phyloP scores from a whole-genome alignment of 2,888 invertebrate species.

The Dasypolia templi region DNA sequence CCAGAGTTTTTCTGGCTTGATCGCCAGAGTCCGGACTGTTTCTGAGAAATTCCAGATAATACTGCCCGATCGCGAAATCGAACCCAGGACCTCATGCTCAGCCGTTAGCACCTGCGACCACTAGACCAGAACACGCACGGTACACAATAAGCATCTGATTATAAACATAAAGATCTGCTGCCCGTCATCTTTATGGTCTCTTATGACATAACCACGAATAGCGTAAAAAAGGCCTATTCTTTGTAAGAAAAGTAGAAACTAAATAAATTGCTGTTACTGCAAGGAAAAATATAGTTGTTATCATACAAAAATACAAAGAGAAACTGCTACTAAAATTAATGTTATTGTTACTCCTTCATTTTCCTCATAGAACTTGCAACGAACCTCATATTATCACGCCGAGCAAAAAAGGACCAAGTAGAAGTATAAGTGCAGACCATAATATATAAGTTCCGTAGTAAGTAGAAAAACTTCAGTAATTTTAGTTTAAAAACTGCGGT shows the following conservation, averaged over 20 bases:
- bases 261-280: conserved; percentile 16
- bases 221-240: conserved; percentile 5
- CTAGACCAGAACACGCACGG: no score
- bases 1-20: no score
- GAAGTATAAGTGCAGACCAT: conserved; percentile 37
- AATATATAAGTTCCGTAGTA: conserved; percentile 58
- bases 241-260: background rate
- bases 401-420: conserved; percentile 34
- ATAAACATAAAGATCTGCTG: background rate
- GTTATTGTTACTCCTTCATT: conserved; percentile 25
- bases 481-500: conserved; percentile 63
- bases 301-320: conserved; percentile 31
- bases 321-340: conserved; percentile 14
- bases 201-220: background rate
- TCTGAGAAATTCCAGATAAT: no score
- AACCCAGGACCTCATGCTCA: no score
- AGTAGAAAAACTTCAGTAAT: conserved; percentile 61
- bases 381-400: conserved; percentile 44
- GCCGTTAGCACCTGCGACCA: no score
- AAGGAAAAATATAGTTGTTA: conserved; percentile 45
- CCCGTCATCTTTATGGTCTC: background rate
- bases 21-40: no score
- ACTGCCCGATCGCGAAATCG: no score
- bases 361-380: conserved; percentile 38
- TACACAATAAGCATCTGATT: no score